phyloP scores from a whole-genome alignment of 2,888 invertebrate genomes.

The Liodrosophila aerea region DNA sequence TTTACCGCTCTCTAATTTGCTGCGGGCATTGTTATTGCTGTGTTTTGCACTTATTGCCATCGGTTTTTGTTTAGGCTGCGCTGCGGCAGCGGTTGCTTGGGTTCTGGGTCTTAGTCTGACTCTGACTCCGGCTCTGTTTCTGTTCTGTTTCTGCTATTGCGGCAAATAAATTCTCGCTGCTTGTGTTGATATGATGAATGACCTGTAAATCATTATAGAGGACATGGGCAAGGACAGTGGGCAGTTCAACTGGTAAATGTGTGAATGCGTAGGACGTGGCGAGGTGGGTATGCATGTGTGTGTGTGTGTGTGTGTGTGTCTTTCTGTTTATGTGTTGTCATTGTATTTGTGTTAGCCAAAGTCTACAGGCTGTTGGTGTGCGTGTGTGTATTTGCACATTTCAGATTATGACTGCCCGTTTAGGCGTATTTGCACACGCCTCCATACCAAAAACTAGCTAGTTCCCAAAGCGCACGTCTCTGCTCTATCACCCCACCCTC shows the following conservation, averaged over 20 bases:
- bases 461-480: not conserved
- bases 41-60: constrained; percentile 23
- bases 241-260: constrained; percentile 19
- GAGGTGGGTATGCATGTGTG: constrained; percentile 11
- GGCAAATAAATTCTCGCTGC: constrained; percentile 45
- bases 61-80: constrained; percentile 22
- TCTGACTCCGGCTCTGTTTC: not conserved
- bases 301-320: constrained; percentile 13
- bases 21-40: constrained; percentile 26
- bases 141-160: too few species aligned
- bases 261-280: constrained; percentile 15
- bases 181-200: constrained; percentile 68
- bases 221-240: constrained; percentile 56
- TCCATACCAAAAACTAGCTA: constrained; percentile 14
- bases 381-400: constrained; percentile 40
- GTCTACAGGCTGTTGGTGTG: constrained; percentile 18
- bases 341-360: constrained; percentile 36
- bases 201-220: constrained; percentile 70
- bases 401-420: constrained; percentile 64
- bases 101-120: not conserved
- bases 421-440: constrained; percentile 34
- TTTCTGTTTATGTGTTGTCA: constrained; percentile 21
- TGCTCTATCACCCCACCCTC: not conserved
- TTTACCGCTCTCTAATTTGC: constrained; percentile 30
- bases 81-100: too few species aligned